Evolutionary conservation across 2,797 vertebrate genomes (phyloP), one percentile per base, ranked within the genome.

Genomic region (Kryptolebias ocellatus): DNA sequence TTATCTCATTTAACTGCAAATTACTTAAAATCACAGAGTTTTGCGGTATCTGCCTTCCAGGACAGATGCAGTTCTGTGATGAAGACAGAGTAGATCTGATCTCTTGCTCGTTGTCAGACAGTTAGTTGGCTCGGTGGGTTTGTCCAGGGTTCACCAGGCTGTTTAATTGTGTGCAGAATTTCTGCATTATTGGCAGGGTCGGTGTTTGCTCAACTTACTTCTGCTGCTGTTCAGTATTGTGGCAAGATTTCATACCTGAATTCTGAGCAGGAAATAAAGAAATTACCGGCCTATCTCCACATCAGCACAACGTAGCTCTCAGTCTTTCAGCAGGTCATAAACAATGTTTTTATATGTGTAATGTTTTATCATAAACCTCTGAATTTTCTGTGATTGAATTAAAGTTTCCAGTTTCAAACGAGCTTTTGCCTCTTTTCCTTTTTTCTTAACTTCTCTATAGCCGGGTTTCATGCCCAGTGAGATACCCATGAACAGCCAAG

Each of bases 381-480:
- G 29, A 8, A 10, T 51, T 24, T 62, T 51, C 60, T 39, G 10
- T 37, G 24, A 8, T 5, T 24, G 12, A 7, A 51, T 15, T 15
- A 15, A 60, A n/a, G 14, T 18, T 4, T 47, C 6, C 12, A 63
- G 63, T 63, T 53, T 28, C 1, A 1, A 37, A 27, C 55, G 42
- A 42, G 24, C 37, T n/a, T 69, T 4, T 78, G 27, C 1, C 6
- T 79, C 51, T 70, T 15, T 64, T 67, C 5, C n/a, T 11, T 72
- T 50, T 64, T 34, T 45, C 10, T 18, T 49, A 64, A 37, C 42
- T 20, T 47, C 0, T 76, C n/a, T 64, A 18, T 50, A 98, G 96
- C 79, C 92, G 2, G 88, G 95, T 83, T 98, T 96, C 83, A 90
- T 97, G 83, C 91, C 95, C 42, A 87, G 93, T 0, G 96, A 99